Conservation (phyloP, 2,888 invertebrate species). For the Acronicta aceris region DNA sequence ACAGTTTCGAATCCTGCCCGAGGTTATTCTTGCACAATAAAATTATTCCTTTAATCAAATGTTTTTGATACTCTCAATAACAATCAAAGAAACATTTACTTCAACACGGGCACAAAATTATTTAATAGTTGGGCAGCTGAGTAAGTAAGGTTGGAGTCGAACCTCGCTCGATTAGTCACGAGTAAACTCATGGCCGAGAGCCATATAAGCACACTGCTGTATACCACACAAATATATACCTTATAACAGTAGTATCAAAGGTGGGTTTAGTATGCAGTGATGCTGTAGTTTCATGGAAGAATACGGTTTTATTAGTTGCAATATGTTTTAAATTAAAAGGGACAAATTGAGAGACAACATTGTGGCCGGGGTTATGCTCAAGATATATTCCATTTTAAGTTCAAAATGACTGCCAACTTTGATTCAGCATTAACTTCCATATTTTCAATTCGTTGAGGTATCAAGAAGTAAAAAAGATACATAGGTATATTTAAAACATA, state of each 20-base stretch:
- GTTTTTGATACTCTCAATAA: too few species aligned
- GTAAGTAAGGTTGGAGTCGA: slow-evolving; percentile 52
- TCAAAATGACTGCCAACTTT: too few species aligned
- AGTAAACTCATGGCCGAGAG: slow-evolving; percentile 49
- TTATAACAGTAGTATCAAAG: slow-evolving; percentile 1
- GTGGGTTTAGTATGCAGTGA: slow-evolving; percentile 3
- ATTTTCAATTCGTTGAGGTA: too few species aligned
- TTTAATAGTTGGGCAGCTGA: slow-evolving; percentile 53
- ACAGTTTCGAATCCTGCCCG: too few species aligned
- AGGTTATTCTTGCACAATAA: too few species aligned
- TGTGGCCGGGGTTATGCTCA: slow-evolving; percentile 5
- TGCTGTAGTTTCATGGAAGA: slow-evolving; percentile 9
- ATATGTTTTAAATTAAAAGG: slow-evolving; percentile 50
- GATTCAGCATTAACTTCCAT: too few species aligned
- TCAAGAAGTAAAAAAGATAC: too few species aligned
- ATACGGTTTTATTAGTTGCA: slow-evolving; percentile 36
- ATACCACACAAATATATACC: slow-evolving; percentile 26
- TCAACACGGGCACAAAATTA: slow-evolving; percentile 42
- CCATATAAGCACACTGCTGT: slow-evolving; percentile 48
- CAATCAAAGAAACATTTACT: slow-evolving; percentile 30
- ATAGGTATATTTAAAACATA: too few species aligned
- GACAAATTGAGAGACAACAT: slow-evolving; percentile 23
- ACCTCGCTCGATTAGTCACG: slow-evolving; percentile 61
- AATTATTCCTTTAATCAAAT: too few species aligned
- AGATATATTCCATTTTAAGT: not conserved